These are phyloP conservation scores for Peromyscus attwateri DNA, from an alignment of 2,797 vertebrate species.

Conservation along the genomic window DNA sequence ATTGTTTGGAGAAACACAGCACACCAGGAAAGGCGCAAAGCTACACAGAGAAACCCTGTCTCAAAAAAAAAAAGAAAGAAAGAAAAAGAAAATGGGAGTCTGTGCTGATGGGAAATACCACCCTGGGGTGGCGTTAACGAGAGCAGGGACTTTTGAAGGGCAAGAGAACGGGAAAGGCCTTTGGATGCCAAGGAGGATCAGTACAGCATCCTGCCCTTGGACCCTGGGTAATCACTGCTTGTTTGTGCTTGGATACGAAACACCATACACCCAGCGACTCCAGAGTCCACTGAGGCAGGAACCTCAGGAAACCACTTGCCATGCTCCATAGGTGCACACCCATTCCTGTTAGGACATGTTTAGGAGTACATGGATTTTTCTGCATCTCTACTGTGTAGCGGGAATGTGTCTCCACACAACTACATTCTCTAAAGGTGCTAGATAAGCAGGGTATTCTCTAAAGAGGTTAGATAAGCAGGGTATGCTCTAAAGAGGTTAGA, in stretches of 20 bases:
- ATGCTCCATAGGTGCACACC: accelerated
- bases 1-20: background rate
- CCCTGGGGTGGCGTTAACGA: accelerated
- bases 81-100: background rate
- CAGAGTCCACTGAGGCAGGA: background rate
- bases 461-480: too few relatives aligned
- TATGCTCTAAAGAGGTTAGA: accelerated
- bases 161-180: accelerated
- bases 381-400: accelerated
- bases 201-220: accelerated
- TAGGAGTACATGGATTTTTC: background rate
- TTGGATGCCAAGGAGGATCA: background rate
- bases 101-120: accelerated
- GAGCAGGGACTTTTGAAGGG: accelerated
- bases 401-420: background rate
- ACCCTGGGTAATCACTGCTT: accelerated
- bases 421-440: too few relatives aligned
- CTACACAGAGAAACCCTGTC: too few relatives aligned
- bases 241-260: accelerated
- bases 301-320: background rate
- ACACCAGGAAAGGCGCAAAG: too few relatives aligned
- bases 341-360: background rate
- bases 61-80: too few relatives aligned
- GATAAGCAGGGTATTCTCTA: too few relatives aligned
- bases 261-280: background rate